Conservation (phyloP, 2,797 vertebrate species). For the Triplophysa bombifrons region DNA sequence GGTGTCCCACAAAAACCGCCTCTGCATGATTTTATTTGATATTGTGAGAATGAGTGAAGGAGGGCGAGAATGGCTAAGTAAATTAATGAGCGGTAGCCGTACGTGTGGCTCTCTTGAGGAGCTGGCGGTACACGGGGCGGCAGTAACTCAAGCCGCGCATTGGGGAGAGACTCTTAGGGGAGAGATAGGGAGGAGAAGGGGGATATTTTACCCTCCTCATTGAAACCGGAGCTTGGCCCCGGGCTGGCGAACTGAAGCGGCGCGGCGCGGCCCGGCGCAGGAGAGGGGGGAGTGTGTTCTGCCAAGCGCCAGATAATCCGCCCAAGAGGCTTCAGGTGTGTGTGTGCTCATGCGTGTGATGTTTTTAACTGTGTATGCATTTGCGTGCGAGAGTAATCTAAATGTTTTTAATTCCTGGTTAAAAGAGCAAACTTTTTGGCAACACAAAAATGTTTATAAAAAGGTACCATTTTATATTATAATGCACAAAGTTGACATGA, state of each 20-base stretch:
- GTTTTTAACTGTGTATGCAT: slow-evolving; percentile 5
- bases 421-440: not conserved
- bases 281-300: slow-evolving; percentile 55
- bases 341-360: slow-evolving; percentile 50
- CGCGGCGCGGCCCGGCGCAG: slow-evolving; percentile 63
- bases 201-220: slow-evolving; percentile 78
- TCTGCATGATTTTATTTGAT: not conserved
- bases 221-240: slow-evolving; percentile 82
- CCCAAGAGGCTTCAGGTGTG: slow-evolving; percentile 70
- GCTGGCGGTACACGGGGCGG: slow-evolving; percentile 53
- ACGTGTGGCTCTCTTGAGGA: slow-evolving; percentile 64
- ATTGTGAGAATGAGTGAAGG: slow-evolving; percentile 28
- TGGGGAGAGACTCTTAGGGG: slow-evolving; percentile 50
- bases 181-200: slow-evolving; percentile 62
- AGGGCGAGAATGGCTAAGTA: slow-evolving; percentile 48
- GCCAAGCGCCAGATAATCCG: slow-evolving; percentile 75
- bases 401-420: not conserved
- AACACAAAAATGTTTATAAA: not conserved
- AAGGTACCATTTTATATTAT: not conserved
- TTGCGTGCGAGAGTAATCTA: slow-evolving; percentile 3
- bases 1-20: not conserved
- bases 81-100: slow-evolving; percentile 30
- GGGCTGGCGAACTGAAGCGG: slow-evolving; percentile 78
- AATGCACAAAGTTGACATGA: not conserved
- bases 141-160: slow-evolving; percentile 56